These are phyloP conservation scores for Eulemur mongoz DNA, from an alignment of 2,797 vertebrate genomes.

Conservation along the genomic window DNA sequence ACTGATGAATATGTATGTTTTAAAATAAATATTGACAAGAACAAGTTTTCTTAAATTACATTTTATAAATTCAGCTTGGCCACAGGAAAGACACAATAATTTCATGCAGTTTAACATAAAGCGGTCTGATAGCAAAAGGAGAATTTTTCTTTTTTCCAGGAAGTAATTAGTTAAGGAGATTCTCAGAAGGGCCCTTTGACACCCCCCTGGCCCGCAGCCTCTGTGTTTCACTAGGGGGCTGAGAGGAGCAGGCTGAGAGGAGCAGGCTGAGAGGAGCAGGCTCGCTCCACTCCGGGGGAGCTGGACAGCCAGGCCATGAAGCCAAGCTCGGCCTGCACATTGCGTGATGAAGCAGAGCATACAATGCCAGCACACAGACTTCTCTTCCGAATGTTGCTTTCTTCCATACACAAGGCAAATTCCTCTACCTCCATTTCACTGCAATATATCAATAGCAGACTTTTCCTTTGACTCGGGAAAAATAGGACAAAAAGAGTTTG, in stretches of 20 bases:
- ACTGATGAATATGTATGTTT: not conserved
- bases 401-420: constrained; percentile 46
- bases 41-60: not conserved
- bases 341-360: constrained; percentile 64
- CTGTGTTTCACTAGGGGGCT: not conserved
- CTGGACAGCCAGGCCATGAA: not conserved
- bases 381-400: constrained; percentile 59
- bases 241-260: not conserved
- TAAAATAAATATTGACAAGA: not conserved
- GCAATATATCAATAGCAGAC: not conserved
- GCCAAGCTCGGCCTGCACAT: constrained; percentile 42
- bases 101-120: not conserved
- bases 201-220: not conserved
- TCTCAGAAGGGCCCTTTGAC: not conserved
- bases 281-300: not conserved
- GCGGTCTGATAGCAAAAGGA: not conserved
- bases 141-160: constrained; percentile 25
- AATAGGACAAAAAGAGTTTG: not conserved
- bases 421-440: not conserved
- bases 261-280: not conserved
- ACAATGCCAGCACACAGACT: not conserved
- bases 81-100: not conserved
- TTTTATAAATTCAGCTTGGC: not conserved
- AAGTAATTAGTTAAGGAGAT: not conserved
- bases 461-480: constrained; percentile 17